A percentile compares a stretch with the other conserved stretches of the same genome.
Conservation (phyloP, 2,888 invertebrate genomes). For the Junonia oenone region DNA sequence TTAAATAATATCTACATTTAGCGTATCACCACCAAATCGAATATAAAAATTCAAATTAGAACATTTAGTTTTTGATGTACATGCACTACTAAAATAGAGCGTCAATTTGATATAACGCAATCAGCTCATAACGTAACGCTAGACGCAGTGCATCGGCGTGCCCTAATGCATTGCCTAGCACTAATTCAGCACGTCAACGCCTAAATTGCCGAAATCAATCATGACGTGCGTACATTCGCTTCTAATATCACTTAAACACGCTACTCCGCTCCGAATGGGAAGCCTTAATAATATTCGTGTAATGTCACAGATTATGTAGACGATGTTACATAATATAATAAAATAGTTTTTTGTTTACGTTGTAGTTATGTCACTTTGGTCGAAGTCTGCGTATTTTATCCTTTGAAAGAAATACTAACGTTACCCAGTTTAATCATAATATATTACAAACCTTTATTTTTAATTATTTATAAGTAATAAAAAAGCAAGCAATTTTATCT, state of each 20-base stretch:
- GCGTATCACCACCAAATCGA: too few species aligned
- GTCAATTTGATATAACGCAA: background rate
- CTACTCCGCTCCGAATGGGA: conserved; percentile 58
- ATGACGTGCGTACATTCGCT: conserved; percentile 55
- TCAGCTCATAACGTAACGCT: background rate
- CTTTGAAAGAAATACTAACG: too few species aligned
- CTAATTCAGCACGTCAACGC: conserved; percentile 36
- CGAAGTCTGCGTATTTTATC: too few species aligned
- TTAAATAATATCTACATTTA: too few species aligned
- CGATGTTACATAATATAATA: background rate
- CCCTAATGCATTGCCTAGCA: conserved; percentile 33
- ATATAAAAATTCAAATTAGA: too few species aligned
- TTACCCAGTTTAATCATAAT: too few species aligned
- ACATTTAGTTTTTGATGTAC: too few species aligned
- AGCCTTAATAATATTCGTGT: conserved; percentile 64
- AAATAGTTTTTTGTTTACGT: background rate
- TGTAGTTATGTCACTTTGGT: background rate
- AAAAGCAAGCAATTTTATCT: too few species aligned
- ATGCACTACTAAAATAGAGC: too few species aligned
- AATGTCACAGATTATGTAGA: conserved; percentile 43
- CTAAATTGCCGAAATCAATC: conserved; percentile 64
- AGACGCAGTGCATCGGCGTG: conserved; percentile 2
- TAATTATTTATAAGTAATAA: too few species aligned
- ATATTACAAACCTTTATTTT: too few species aligned
- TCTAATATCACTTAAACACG: conserved; percentile 74